Percentiles rank a stretch among this genome's conserved stretches.
Evolutionary conservation across 2,888 invertebrate genomes (phyloP).

Genomic region (Drosophila cognata): DNA sequence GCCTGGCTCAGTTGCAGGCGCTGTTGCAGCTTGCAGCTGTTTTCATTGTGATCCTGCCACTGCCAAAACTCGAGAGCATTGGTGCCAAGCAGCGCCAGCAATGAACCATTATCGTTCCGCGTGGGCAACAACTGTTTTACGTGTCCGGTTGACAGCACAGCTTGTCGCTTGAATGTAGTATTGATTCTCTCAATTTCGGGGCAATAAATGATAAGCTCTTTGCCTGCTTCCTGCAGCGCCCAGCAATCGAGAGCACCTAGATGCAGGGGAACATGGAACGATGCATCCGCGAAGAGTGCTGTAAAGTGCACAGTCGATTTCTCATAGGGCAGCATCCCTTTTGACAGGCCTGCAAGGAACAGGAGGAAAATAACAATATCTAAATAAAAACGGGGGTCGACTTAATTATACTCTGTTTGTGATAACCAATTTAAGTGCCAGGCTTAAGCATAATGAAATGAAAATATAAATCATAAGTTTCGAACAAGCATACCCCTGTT

Average conservation of each 20-base stretch:
- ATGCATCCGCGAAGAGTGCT: conserved; percentile 46
- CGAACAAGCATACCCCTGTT: not conserved
- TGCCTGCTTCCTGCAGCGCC: conserved; percentile 21
- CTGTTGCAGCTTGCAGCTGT: conserved; percentile 25
- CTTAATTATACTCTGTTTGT: not conserved
- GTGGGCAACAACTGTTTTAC: conserved; percentile 63
- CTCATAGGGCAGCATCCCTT: conserved; percentile 16
- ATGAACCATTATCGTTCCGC: conserved; percentile 4
- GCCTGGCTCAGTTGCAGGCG: conserved; percentile 56
- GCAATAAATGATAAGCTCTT: conserved; percentile 42
- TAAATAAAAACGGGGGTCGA: not conserved
- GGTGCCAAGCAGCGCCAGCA: conserved; percentile 33
- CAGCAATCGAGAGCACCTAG: conserved; percentile 22
- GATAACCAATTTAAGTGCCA: not conserved
- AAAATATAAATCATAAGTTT: not conserved
- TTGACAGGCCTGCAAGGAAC: conserved; percentile 37
- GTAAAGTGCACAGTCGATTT: conserved; percentile 14
- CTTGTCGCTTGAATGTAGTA: not conserved
- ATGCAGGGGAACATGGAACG: conserved; percentile 10
- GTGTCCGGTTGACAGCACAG: conserved; percentile 27
- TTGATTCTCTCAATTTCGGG: conserved; percentile 1
- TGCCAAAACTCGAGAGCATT: conserved; percentile 61
- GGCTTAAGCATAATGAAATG: not conserved
- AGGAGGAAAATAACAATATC: not conserved
- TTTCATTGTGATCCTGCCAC: conserved; percentile 42